Evolutionary conservation across 1,140 invertebrate genomes (phyloP).

Genomic region (Heliothis subflexa): DNA sequence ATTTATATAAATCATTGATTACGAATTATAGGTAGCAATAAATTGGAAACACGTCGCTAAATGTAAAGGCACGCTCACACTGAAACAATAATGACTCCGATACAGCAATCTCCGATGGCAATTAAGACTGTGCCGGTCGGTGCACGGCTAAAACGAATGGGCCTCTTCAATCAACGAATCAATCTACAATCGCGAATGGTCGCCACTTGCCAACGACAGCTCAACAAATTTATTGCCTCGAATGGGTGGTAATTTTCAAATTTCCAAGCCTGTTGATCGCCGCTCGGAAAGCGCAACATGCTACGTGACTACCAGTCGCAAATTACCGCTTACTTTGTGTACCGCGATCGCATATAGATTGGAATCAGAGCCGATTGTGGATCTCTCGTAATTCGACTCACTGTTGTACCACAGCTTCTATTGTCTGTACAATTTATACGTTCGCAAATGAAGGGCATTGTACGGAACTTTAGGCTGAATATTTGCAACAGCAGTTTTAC

Average conservation of each 20-base stretch:
- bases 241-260: slow-evolving; percentile 80
- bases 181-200: slow-evolving; percentile 82
- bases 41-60: slow-evolving; percentile 38
- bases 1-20: slow-evolving; percentile 23
- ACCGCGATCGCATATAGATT: slow-evolving; percentile 44
- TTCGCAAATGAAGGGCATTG: slow-evolving; percentile 32
- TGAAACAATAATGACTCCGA: slow-evolving; percentile 63
- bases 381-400: slow-evolving; percentile 39
- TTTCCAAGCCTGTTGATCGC: slow-evolving; percentile 81
- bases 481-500: slow-evolving; percentile 3
- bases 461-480: slow-evolving; percentile 19
- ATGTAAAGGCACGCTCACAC: slow-evolving; percentile 42
- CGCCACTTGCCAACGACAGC: slow-evolving; percentile 82
- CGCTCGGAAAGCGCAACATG: slow-evolving; percentile 54
- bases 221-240: slow-evolving; percentile 82
- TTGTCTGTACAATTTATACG: slow-evolving; percentile 44
- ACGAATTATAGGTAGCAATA: slow-evolving; percentile 12
- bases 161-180: slow-evolving; percentile 85
- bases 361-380: slow-evolving; percentile 45
- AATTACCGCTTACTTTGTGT: slow-evolving; percentile 59
- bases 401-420: slow-evolving; percentile 35
- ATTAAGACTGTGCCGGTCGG: slow-evolving; percentile 77
- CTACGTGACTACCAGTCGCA: slow-evolving; percentile 54
- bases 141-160: slow-evolving; percentile 79
- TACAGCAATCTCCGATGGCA: slow-evolving; percentile 76